Base-by-base conservation (phyloP, 2,113 vertebrate genomes). In the Picathartes gymnocephalus region DNA sequence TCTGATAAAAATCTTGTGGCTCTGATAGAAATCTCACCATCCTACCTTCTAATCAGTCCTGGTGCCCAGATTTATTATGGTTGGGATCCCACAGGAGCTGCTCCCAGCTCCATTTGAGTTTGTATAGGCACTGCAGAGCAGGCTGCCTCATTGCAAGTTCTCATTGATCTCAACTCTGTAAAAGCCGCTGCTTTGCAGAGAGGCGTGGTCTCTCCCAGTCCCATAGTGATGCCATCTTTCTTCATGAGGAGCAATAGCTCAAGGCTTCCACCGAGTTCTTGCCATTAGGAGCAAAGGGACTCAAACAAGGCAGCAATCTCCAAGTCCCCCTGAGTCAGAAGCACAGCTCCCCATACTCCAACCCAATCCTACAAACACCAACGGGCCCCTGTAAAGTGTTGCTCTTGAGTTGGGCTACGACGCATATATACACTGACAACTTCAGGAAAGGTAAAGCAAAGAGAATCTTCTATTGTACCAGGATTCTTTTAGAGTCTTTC, bases 1-100 rank as follows among this genome's bases (percentile, higher is more conserved):
- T 85, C 51, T 33, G 92, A 96, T 86, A 92, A 88, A 93, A 90
- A 85, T 94, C 92, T 92, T 4, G 4, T 23, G 22, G 35, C 24
- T 86, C 45, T 56, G 94, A 93, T 93, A 86, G 76, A 92, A 92
- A 94, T 95, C 88, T 95, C 85, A 39, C 13, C 54, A 65, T 85
- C 24, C 66, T 82, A 69, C 92, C 50, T 94, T 95, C 50, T 92
- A 94, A 88, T 88, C 96, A 92, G 70, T 82, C 31, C 25, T 28
- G 16, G 74, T 54, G 54, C 25, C 72, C 31, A 4, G 5, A 61
- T 85, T 95, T 90, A 88, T 95, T 95, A 40, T 25, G 88, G 28
- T 42, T 90, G 37, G 48, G 23, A 95, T 95, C 92, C 82, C 37
- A 23, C 2, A 3, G 45, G 62, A 94, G 5, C 58, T 19, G 44